Base-by-base conservation (phyloP, 2,113 vertebrate species). In the Osmerus eperlanus region DNA sequence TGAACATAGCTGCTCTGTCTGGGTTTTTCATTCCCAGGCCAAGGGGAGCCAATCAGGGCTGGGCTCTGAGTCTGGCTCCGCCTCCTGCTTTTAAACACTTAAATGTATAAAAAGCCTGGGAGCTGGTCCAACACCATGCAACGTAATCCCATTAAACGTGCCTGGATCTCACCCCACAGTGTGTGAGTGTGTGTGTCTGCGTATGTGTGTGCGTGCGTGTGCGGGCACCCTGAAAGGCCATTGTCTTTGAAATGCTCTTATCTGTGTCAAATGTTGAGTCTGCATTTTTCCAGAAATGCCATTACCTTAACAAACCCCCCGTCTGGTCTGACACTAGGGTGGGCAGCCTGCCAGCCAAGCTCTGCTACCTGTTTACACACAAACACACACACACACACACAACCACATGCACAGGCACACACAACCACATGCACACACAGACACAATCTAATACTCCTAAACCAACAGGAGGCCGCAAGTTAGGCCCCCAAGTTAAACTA, bases 231-330 rank as follows among this genome's bases (percentile, higher is more conserved):
- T 29, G 32, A 16, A 75, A 77, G 71, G 72, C 81, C 75, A 79
- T 77, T 65, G n/a, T 77, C 73, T 54, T 55, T 66, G 76, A 75
- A 80, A 83, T 75, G 74, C 78, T 84, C 78, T 80, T 74, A 77
- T 81, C 77, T 71, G 70, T 77, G 76, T 82, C 71, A 62, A 63
- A 78, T 82, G 75, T 80, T 87, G 82, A 84, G 58, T 71, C 81
- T 32, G 71, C 82, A 72, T 74, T 78, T 81, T 75, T 61, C 58
- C 68, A 60, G 73, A 72, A 75, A 76, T 71, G 55, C 82, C 79
- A 79, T 86, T 84, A 82, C 77, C 66, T 79, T 81, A 81, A 86
- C 82, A 88, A 84, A 87, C 84, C 74, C 74, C 75, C 65, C 74
- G 78, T 80, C 47, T 86, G 81, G 74, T 71, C 69, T 86, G 84